Percentiles rank a stretch among this genome's conserved stretches.
These are phyloP conservation scores for Amblyraja radiata DNA, from an alignment of 2,797 vertebrate genomes.

Conservation along the genomic window DNA sequence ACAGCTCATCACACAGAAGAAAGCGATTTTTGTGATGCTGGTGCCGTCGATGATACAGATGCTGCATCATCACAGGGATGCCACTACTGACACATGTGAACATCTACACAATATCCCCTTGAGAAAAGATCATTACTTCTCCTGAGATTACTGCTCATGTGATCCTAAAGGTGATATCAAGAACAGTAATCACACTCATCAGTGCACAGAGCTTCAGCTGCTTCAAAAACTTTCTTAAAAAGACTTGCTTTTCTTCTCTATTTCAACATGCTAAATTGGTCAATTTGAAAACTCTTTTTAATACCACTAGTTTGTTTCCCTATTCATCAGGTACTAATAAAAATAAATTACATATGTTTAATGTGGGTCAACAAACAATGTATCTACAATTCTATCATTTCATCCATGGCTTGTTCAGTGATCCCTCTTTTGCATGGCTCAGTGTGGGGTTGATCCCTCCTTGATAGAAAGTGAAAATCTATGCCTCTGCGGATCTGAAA, in stretches of 20 bases:
- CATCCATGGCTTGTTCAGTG: not conserved
- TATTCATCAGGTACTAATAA: not conserved
- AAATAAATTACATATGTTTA: no score
- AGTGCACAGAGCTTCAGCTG: not conserved
- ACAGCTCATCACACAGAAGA: slow-evolving; percentile 3
- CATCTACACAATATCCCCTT: not conserved
- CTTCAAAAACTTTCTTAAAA: not conserved
- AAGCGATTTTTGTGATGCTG: not conserved
- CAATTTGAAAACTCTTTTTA: not conserved
- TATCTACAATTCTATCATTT: not conserved
- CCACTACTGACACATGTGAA: not conserved
- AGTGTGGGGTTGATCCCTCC: not conserved
- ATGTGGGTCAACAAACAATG: not conserved
- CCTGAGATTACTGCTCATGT: not conserved
- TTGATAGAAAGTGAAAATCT: not conserved
- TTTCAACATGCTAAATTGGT: not conserved
- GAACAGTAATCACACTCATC: not conserved
- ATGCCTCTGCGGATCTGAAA: not conserved
- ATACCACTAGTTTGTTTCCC: not conserved
- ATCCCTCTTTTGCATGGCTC: not conserved
- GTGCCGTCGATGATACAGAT: not conserved
- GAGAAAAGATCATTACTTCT: no score
- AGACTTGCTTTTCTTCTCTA: not conserved
- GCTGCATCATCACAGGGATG: not conserved
- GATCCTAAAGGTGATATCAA: not conserved